These are phyloP conservation scores for Drosophila orena DNA, from an alignment of 1,140 invertebrate species.

Conservation along the genomic window DNA sequence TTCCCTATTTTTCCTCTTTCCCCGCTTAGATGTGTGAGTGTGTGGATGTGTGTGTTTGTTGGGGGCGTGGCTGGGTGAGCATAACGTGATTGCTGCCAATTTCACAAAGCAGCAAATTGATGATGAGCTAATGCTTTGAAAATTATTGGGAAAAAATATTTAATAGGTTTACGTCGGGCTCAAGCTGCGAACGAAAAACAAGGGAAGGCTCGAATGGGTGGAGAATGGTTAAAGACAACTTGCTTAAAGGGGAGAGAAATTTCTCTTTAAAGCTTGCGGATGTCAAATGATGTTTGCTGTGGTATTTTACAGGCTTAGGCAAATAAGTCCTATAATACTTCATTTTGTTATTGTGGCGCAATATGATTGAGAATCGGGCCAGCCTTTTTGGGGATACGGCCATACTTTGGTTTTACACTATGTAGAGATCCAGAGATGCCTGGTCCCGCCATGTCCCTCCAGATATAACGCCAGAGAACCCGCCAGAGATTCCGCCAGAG, in stretches of 20 bases:
- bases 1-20: conserved; percentile 13
- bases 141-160: conserved; percentile 56
- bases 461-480: too few species aligned
- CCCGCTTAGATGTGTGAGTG: conserved; percentile 15
- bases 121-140: conserved; percentile 69
- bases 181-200: conserved; percentile 24
- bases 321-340: too few species aligned
- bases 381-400: too few species aligned
- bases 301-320: too few species aligned
- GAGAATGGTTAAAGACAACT: conserved; percentile 2
- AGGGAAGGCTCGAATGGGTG: conserved; percentile 1
- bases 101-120: conserved; percentile 65
- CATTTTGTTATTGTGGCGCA: too few species aligned
- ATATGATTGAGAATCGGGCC: not conserved
- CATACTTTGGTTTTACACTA: too few species aligned
- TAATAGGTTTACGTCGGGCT: conserved; percentile 52
- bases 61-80: conserved; percentile 56
- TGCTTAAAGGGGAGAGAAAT: not conserved
- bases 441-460: too few species aligned
- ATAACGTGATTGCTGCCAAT: conserved; percentile 76
- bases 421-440: too few species aligned
- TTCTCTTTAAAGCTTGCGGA: conserved; percentile 1
- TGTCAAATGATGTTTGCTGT: not conserved
- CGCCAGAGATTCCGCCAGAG: too few species aligned
- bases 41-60: conserved; percentile 4